Evolutionary conservation across 2,113 vertebrate species (phyloP).

Genomic region (Canis aureus): DNA sequence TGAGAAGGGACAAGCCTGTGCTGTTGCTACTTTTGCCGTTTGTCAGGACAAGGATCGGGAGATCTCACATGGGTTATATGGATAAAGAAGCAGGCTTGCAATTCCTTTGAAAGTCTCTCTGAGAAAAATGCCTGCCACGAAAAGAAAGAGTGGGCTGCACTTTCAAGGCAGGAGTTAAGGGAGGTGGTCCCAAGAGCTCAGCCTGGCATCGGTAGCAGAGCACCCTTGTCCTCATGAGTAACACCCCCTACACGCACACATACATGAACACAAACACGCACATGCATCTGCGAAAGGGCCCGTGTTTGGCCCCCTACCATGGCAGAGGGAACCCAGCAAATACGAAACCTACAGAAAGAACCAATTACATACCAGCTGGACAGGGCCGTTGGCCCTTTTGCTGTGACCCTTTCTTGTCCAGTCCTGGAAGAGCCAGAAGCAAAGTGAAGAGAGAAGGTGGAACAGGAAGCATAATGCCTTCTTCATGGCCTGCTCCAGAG

Average conservation of each 20-base stretch:
- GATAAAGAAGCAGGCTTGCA: not conserved
- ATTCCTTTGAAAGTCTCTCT: not conserved
- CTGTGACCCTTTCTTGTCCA: not conserved
- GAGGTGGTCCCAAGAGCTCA: not conserved
- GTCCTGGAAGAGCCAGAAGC: not conserved
- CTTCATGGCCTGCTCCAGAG: not conserved
- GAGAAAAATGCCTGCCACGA: not conserved
- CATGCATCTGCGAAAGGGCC: not conserved
- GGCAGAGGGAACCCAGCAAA: not conserved
- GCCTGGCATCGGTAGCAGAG: not conserved
- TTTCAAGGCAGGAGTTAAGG: not conserved
- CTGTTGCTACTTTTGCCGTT: not conserved
- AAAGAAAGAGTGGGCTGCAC: not conserved
- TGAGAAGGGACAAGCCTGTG: too few relatives aligned
- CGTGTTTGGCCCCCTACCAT: not conserved
- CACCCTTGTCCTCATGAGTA: not conserved
- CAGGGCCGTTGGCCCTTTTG: not conserved
- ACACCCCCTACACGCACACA: fast-evolving
- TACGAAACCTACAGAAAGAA: not conserved
- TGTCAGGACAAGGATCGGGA: not conserved
- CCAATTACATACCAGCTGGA: not conserved
- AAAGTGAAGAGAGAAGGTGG: not conserved
- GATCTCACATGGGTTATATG: not conserved
- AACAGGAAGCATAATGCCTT: not conserved
- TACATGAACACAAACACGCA: not conserved